Evolutionary conservation across 2,888 invertebrate genomes (phyloP), one percentile per base, ranked within the genome.

Genomic region (Metellina segmentata): DNA sequence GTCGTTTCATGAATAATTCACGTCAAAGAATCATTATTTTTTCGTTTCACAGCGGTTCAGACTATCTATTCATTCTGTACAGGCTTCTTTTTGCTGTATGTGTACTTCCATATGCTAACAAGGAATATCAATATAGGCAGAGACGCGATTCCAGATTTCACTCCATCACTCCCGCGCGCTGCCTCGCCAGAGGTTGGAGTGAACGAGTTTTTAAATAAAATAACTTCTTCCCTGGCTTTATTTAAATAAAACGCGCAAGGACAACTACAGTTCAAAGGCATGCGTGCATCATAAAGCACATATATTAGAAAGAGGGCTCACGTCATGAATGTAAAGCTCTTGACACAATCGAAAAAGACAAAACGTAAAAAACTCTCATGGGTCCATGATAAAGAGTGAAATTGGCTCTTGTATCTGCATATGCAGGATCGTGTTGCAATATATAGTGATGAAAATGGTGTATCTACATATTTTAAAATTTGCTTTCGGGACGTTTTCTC

Each of bases 1-100:
- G 81, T 72, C 87, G 81, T 87, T 81, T 87, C 87, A 81, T 87
- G 87, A 87, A 87, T 87, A 87, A 81, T 87, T 87, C 87, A 87
- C 79, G 34, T 52, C 48, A 13, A 53, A 81, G 78, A 87, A 81
- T 87, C 87, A 87, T 87, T 87, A 87, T 81, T 87, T 87, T 87
- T 87, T 87, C 87, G 87, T 87, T 79, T 78, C 86, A 78, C 20
- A 34, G 78, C 34, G 78, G 51, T 69, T 72, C 52, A 53, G 70
- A 51, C 71, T 78, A 51, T 70, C 70, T 78, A 86, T 78, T 79
- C 86, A 78, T 86, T 71, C 79, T 6, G 52, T 53, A 79, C 71
- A 48, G 49, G 71, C 71, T 72, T 72, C 71, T 79, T 87, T 75
- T 81, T 72, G 86, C 70, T 78, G 70, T 20, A 72, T 19, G 48